Evolutionary conservation across 2,113 vertebrate genomes (phyloP).

Genomic region (Oriolus oriolus): DNA sequence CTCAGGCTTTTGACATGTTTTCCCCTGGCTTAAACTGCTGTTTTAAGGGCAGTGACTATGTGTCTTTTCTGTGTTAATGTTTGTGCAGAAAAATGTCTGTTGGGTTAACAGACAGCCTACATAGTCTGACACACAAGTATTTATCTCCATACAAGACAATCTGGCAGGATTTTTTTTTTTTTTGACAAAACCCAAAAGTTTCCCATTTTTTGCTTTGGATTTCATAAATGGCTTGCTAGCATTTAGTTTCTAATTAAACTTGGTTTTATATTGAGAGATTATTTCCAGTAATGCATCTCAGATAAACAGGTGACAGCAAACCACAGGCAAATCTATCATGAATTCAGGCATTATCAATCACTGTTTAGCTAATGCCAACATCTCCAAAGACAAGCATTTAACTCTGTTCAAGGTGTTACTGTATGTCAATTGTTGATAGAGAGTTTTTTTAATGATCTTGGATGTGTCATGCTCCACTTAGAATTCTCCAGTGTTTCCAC

Average conservation of each 20-base stretch:
- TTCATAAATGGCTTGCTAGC: not conserved
- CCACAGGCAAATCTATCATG: not conserved
- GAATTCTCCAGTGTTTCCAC: not conserved
- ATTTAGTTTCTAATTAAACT: not conserved
- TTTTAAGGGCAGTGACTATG: not conserved
- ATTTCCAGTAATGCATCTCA: not conserved
- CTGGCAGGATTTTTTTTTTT: not conserved
- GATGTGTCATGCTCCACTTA: constrained; percentile 11
- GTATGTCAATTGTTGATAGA: constrained; percentile 19
- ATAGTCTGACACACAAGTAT: not conserved
- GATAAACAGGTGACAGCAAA: not conserved
- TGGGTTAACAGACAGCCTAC: not conserved
- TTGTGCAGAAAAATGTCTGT: not conserved
- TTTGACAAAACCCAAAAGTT: fast-evolving
- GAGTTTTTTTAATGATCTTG: constrained; percentile 15
- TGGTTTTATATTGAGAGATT: not conserved
- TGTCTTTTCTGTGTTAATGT: not conserved
- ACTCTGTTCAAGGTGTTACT: not conserved
- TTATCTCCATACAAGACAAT: not conserved
- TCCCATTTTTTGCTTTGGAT: not conserved
- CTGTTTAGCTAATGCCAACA: not conserved
- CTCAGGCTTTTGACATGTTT: not conserved
- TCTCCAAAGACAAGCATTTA: not conserved
- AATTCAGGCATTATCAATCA: not conserved
- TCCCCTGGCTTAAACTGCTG: not conserved